Conservation (phyloP, 2,113 vertebrate genomes). For the Vidua macroura region DNA sequence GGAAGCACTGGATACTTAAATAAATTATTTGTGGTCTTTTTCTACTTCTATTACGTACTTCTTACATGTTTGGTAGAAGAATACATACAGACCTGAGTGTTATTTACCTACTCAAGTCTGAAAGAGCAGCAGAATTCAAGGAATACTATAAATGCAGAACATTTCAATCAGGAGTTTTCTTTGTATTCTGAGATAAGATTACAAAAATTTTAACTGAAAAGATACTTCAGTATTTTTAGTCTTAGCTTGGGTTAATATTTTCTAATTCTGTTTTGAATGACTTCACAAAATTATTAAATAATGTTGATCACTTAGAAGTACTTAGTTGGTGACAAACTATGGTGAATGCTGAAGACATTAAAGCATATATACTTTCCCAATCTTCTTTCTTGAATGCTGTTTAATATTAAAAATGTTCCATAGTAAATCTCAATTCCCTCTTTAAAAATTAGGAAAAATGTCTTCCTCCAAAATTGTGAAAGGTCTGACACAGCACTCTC, state of each 20-base stretch:
- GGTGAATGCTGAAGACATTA: neutral
- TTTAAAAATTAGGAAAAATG: neutral
- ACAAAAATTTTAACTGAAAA: neutral
- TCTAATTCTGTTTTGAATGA: neutral
- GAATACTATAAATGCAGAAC: neutral
- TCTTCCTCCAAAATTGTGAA: neutral
- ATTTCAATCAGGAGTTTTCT: neutral
- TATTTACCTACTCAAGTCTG: neutral
- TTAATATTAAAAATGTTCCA: neutral
- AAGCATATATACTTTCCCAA: neutral
- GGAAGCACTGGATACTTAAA: neutral
- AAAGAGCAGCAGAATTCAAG: neutral
- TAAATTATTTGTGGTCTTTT: neutral
- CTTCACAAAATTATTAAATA: neutral
- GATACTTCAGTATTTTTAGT: neutral
- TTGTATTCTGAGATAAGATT: neutral
- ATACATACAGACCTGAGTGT: neutral
- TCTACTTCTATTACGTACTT: neutral
- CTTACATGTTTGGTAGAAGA: neutral
- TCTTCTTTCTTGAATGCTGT: neutral
- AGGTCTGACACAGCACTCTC: neutral
- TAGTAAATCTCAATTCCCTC: neutral
- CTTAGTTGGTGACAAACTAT: neutral
- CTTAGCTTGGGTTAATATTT: neutral
- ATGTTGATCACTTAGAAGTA: neutral